Evolutionary conservation across 2,113 vertebrate genomes (phyloP).

Genomic region (Pseudopodoces humilis): DNA sequence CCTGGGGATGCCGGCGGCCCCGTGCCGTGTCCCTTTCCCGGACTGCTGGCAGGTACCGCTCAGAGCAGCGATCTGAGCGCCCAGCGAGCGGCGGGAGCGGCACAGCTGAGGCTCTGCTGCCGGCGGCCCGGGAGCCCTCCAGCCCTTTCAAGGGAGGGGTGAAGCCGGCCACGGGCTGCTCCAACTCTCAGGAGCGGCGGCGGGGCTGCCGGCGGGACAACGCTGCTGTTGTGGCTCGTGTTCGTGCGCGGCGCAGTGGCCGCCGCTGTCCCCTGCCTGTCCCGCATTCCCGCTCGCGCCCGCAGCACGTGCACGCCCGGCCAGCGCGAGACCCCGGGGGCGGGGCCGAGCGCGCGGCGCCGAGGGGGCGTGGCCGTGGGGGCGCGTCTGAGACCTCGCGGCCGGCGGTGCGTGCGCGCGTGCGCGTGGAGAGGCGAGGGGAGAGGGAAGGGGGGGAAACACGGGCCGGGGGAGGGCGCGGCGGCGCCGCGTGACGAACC

Average conservation of each 20-base stretch:
- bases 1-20: neutral
- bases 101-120: fast-evolving
- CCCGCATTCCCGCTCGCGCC: neutral
- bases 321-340: neutral
- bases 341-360: neutral
- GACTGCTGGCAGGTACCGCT: fast-evolving
- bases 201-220: neutral
- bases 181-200: fast-evolving
- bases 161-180: too few species aligned
- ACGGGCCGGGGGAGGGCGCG: too few species aligned
- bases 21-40: fast-evolving
- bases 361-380: neutral
- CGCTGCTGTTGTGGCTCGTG: neutral
- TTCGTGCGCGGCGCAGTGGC: neutral
- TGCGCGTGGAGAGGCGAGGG: too few species aligned
- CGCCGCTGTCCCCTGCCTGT: neutral
- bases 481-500: too few species aligned
- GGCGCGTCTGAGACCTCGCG: neutral
- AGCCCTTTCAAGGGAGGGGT: fast-evolving
- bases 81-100: neutral
- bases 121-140: neutral
- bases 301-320: neutral
- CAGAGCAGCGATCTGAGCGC: neutral
- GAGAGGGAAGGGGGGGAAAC: too few species aligned
- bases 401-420: too few species aligned